Evolutionary conservation across 2,888 invertebrate genomes (phyloP), one percentile per base, ranked within the genome.

Genomic region (Gryllus longicercus): DNA sequence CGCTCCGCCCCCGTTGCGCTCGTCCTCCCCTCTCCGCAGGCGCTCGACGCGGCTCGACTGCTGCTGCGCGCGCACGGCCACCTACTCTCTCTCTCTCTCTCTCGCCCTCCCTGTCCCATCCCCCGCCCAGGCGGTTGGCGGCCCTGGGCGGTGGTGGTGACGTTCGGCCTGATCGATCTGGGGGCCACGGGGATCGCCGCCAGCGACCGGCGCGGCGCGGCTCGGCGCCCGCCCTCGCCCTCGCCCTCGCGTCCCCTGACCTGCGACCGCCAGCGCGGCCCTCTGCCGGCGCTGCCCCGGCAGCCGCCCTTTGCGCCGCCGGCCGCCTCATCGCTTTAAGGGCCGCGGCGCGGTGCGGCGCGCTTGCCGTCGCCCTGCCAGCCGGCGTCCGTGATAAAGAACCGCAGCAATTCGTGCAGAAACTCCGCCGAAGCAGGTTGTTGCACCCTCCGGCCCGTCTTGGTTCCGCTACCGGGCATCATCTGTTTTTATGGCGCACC

Each of bases 251-350:
- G 63, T 63, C 63, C 63, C 63, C 63, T 63, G 63, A 63, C 63
- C 63, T 63, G 63, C 63, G 63, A 63, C 63, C 63, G 63, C 14
- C 25, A 18, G 63, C 14, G n/a, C 78, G 21, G 78, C 76, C 78
- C 77, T 74, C 79, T 76, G 76, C 77, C 18, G 18, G 75, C 76
- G 77, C 50, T 81, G 74, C 81, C 79, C 77, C 51, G 23, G 50
- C 51, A 78, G 78, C 75, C 74, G 79, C 75, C 81, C 80, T 78
- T n/a, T 49, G 63, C 76, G 76, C 76, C 76, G 11, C 51, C 51
- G 51, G 3, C 18, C 3, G 51, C 21, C 50, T 23, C 63, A n/a
- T 63, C 63, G 63, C 63, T 63, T 63, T 16, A 63, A 63, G 63
- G 63, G n/a, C n/a, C 63, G 14, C 63, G 63, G 14, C 18, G 51